Evolutionary conservation across 1,140 invertebrate genomes (phyloP).

Genomic region (Psilanteris sp.): DNA sequence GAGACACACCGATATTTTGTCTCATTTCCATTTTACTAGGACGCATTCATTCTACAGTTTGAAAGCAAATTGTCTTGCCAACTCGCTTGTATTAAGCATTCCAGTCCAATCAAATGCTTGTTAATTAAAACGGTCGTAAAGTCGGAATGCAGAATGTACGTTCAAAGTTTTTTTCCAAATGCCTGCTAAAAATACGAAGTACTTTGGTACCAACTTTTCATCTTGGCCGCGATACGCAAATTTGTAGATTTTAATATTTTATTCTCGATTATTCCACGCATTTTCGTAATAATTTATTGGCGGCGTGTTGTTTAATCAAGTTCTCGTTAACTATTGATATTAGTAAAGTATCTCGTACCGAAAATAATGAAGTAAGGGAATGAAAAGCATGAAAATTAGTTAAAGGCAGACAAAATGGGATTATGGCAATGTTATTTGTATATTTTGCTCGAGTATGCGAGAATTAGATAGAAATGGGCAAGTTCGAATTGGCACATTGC

Average conservation of each 20-base stretch:
- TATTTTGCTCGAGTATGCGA: constrained; percentile 12
- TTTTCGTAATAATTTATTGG: constrained; percentile 27
- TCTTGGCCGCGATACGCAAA: constrained; percentile 13
- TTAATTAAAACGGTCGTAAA: constrained; percentile 31
- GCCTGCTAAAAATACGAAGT: constrained; percentile 8
- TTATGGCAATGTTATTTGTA: not conserved
- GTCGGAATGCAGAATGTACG: constrained; percentile 14
- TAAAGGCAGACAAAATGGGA: constrained; percentile 9
- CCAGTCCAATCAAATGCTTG: constrained; percentile 11
- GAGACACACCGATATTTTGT: no score
- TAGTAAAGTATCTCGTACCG: constrained; percentile 12
- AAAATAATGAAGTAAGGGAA: constrained; percentile 1
- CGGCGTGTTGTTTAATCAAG: constrained; percentile 26
- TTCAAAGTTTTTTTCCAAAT: constrained; percentile 4
- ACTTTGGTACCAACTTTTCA: constrained; percentile 42
- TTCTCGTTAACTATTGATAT: constrained; percentile 34
- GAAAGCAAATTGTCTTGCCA: constrained; percentile 17
- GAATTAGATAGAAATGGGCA: no score
- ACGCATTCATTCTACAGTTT: no score
- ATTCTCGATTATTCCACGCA: constrained; percentile 7
- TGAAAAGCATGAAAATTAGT: not conserved
- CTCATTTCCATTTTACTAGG: no score
- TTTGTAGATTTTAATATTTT: constrained; percentile 23
- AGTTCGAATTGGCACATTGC: no score
- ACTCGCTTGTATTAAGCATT: constrained; percentile 14